Evolutionary conservation across 1,140 invertebrate genomes (phyloP).

Genomic region (Thrips palmi): DNA sequence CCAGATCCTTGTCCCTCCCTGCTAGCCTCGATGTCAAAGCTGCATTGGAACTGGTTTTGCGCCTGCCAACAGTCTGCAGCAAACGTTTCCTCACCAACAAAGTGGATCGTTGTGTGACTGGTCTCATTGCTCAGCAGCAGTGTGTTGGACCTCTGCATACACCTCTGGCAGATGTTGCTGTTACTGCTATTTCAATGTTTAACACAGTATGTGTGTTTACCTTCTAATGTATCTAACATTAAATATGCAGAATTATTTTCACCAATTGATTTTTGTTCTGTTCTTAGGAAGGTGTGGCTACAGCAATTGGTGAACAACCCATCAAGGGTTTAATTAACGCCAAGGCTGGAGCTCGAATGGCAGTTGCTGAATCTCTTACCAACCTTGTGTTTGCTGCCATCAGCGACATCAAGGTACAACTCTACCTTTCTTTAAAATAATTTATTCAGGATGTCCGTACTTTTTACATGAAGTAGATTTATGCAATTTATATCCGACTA

Average conservation of each 20-base stretch:
- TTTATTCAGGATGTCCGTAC: background rate
- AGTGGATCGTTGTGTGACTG: conserved; percentile 93
- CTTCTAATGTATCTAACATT: conserved; percentile 2
- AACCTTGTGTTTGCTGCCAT: conserved; percentile 91
- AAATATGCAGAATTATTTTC: background rate
- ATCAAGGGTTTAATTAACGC: conserved; percentile 77
- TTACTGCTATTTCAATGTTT: conserved; percentile 69
- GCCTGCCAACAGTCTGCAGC: conserved; percentile 78
- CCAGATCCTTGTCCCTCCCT: conserved; percentile 27
- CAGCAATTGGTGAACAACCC: conserved; percentile 91
- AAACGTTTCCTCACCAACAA: conserved; percentile 90
- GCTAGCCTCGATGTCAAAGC: conserved; percentile 32
- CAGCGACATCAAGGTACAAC: conserved; percentile 44
- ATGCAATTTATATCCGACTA: conserved; percentile 2
- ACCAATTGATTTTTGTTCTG: conserved; percentile 4
- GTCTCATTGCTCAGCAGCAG: conserved; percentile 89
- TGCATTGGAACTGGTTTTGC: conserved; percentile 62
- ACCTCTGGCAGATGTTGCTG: conserved; percentile 83
- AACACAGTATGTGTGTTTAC: conserved; percentile 27
- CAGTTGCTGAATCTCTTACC: conserved; percentile 83
- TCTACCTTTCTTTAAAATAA: too few relatives aligned
- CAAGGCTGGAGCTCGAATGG: conserved; percentile 73
- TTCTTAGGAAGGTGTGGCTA: conserved; percentile 65
- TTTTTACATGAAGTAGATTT: background rate
- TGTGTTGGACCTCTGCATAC: conserved; percentile 93